phyloP scores from a whole-genome alignment of 2,113 vertebrate species.

The Oostethus manadensis region DNA sequence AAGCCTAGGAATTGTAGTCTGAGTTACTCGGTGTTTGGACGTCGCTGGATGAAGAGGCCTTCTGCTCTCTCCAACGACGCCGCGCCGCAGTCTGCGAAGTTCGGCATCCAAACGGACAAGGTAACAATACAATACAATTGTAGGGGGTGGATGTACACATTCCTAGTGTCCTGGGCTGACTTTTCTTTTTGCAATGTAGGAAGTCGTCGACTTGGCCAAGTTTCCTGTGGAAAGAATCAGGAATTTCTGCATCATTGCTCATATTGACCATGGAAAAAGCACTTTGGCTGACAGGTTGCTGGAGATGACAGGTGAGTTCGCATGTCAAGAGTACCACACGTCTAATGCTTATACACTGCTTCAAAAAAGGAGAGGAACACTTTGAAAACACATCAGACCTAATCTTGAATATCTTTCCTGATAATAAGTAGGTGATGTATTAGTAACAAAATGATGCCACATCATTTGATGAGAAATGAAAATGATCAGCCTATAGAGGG shows the following conservation, averaged over 20 bases:
- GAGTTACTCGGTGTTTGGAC: slow-evolving; percentile 48
- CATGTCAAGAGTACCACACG: too few species aligned
- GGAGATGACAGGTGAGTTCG: slow-evolving; percentile 85
- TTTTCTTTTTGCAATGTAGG: slow-evolving; percentile 61
- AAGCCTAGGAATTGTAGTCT: slow-evolving; percentile 28
- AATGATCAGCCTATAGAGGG: too few species aligned
- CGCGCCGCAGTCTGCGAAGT: slow-evolving; percentile 8
- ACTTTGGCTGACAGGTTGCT: slow-evolving; percentile 90
- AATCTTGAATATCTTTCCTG: too few species aligned
- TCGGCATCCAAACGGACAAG: slow-evolving; percentile 53
- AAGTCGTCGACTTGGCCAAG: slow-evolving; percentile 76
- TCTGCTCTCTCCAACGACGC: slow-evolving; percentile 21
- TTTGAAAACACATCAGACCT: too few species aligned
- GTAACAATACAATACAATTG: slow-evolving; percentile 27
- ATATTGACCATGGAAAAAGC: slow-evolving; percentile 97
- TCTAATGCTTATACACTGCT: background rate
- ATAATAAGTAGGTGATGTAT: too few species aligned
- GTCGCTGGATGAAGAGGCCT: slow-evolving; percentile 58
- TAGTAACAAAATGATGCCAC: too few species aligned
- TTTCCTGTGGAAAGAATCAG: slow-evolving; percentile 85
- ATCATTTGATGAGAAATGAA: too few species aligned
- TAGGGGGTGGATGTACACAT: too few species aligned
- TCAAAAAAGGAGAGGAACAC: too few species aligned
- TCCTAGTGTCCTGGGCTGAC: too few species aligned
- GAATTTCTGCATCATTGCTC: slow-evolving; percentile 96